Evolutionary conservation across 2,888 invertebrate genomes (phyloP), one percentile per base, ranked within the genome.

Genomic region (Brachylomia viminalis): DNA sequence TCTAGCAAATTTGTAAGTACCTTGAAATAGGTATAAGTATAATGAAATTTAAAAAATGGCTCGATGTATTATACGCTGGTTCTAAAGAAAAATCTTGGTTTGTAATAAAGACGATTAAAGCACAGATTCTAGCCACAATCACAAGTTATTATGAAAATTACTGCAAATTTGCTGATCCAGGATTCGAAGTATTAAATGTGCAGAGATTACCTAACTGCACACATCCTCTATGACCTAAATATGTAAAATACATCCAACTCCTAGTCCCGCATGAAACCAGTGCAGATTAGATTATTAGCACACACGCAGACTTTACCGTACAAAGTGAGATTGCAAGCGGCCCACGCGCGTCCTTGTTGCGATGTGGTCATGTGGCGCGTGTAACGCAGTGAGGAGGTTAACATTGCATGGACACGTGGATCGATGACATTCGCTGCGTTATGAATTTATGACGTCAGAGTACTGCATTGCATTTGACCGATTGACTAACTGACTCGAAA

Each of bases 301-400:
- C 62, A 73, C 27, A 38, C 38, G 7, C 42, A 15, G 20, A 75
- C 65, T 38, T 27, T 54, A 72, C 20, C 15, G 54, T 61, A 74
- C 81, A 74, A 66, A 74, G 70, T 75, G 47, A 72, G 56, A 82
- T 81, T 82, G 82, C 85, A 85, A 45, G 42, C 76, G 47, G 20
- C 82, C 82, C 77, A 82, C 82, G 56, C 82, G 30, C 20, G 82
- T 76, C 85, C 82, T 82, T 81, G 85, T 68, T 45, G 23, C 68
- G 20, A 49, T 49, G 81, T 13, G 47, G 23, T 65, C 17, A 49
- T 49, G 81, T 13, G 47, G 23, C 66, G 61, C 71, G 64, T 65
- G 58, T 27, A 70, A 62, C 59, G 64, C 69, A 77, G 56, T n/a
- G 38, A 54, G 13, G 30, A 77, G 23, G n/a, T 30, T 59, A 30